Percentiles rank a stretch among this genome's conserved stretches.
These are phyloP conservation scores for Bujurquina vittata DNA, from an alignment of 2,113 vertebrate genomes.

Conservation along the genomic window DNA sequence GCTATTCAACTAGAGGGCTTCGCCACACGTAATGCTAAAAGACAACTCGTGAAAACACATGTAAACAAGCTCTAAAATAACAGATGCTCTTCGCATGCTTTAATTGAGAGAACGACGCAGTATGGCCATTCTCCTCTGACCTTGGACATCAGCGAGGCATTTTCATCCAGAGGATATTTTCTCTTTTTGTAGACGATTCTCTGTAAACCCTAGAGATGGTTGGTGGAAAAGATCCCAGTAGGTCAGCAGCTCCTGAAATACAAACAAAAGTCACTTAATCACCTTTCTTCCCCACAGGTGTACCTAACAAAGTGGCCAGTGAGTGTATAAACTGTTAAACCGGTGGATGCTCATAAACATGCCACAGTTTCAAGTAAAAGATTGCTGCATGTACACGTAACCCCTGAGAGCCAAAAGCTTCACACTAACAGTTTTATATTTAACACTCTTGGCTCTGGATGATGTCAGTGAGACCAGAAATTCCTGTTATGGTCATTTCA, in stretches of 20 bases:
- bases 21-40: background rate
- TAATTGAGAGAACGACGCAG: background rate
- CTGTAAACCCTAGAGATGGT: background rate
- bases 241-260: background rate
- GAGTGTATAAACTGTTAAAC: background rate
- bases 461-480: background rate
- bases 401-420: background rate
- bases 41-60: background rate
- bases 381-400: background rate
- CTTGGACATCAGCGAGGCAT: background rate
- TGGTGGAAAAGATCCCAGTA: background rate
- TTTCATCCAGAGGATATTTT: background rate
- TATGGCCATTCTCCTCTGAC: background rate
- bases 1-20: background rate
- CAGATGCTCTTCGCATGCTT: background rate
- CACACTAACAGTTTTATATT: background rate
- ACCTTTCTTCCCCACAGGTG: background rate
- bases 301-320: background rate
- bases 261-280: background rate
- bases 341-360: background rate
- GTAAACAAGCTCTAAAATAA: background rate
- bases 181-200: background rate
- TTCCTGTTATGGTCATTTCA: background rate
- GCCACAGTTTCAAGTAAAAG: background rate
- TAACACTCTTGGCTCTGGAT: no score